phyloP scores from a whole-genome alignment of 2,888 invertebrate species.

The Podabrus alpinus region DNA sequence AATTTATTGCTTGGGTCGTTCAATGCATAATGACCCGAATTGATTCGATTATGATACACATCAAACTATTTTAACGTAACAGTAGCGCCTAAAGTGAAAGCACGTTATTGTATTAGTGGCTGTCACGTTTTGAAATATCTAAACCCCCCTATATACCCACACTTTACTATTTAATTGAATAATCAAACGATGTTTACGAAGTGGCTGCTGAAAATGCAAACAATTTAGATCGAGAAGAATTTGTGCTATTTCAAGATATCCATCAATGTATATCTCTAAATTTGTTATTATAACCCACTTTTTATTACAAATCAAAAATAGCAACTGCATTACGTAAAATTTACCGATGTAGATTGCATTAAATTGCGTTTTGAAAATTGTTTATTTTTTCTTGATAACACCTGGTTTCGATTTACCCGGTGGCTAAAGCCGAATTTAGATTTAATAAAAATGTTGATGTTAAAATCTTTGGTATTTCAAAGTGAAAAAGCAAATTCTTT shows the following conservation, averaged over 20 bases:
- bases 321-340: background rate
- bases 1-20: slow-evolving; percentile 3
- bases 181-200: background rate
- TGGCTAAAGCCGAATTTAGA: background rate
- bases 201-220: background rate
- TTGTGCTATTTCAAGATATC: background rate
- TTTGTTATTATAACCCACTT: background rate
- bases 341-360: background rate
- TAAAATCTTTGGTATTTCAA: background rate
- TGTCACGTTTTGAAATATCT: background rate
- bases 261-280: background rate
- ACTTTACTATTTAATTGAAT: background rate
- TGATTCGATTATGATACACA: background rate
- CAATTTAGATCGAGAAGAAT: background rate
- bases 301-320: background rate
- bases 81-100: background rate
- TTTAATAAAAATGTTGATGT: background rate
- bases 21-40: background rate
- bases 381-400: background rate
- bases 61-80: background rate
- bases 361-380: background rate
- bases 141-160: background rate
- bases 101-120: background rate
- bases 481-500: background rate
- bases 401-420: no score